phyloP scores from a whole-genome alignment of 2,797 vertebrate genomes.

The Margarornis squamiger region DNA sequence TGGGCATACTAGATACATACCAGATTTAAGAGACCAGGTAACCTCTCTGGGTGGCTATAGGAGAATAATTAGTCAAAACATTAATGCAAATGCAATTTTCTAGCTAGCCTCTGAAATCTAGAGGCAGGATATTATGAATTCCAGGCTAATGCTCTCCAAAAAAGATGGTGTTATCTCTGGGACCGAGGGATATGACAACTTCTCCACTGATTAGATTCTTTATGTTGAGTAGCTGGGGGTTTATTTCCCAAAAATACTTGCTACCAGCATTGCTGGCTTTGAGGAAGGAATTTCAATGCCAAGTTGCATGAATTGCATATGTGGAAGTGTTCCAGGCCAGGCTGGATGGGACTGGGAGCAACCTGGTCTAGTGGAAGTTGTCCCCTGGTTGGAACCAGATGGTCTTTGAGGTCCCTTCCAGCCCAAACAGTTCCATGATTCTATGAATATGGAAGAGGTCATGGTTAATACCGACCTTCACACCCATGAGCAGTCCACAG shows the following conservation, averaged over 20 bases:
- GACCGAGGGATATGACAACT: neutral
- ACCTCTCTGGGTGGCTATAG: neutral
- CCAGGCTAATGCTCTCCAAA: neutral
- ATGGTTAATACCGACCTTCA: neutral
- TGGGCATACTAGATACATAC: constrained; percentile 20
- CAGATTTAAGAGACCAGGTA: constrained; percentile 36
- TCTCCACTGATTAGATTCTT: neutral
- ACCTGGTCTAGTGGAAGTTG: neutral
- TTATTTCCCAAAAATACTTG: neutral
- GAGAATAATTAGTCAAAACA: constrained; percentile 39
- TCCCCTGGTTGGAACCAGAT: neutral
- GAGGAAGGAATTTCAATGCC: neutral
- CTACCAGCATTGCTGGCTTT: neutral
- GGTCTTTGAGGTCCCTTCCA: neutral
- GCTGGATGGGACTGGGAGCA: neutral
- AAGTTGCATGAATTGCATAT: neutral
- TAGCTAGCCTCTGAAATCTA: neutral
- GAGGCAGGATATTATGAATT: neutral
- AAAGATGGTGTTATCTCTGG: neutral
- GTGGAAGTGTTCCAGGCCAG: neutral
- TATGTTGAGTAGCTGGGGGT: neutral
- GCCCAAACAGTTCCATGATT: neutral
- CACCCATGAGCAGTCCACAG: neutral
- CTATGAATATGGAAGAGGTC: neutral
- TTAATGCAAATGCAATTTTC: constrained; percentile 20